phyloP scores from a whole-genome alignment of 2,888 invertebrate species.

The Pardosa pseudoannulata region DNA sequence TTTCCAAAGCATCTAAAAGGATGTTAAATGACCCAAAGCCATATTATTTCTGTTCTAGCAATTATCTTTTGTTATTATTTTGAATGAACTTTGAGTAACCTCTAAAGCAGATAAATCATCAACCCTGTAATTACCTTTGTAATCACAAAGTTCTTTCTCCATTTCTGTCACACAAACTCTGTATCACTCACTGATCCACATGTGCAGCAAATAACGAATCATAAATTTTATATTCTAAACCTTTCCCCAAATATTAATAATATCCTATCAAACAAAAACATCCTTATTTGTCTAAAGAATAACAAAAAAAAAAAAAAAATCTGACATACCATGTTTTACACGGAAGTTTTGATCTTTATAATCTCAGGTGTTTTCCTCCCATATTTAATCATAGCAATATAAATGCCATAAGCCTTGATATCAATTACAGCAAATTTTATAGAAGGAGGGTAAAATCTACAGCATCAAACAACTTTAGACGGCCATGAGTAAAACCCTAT shows the following conservation, averaged over 20 bases:
- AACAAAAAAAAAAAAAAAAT: background rate
- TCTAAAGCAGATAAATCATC: too few species aligned
- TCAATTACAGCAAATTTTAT: conserved; percentile 13
- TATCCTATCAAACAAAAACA: background rate
- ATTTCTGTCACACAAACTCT: background rate
- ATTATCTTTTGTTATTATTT: too few species aligned
- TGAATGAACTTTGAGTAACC: too few species aligned
- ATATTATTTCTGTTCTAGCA: too few species aligned
- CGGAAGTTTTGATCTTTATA: background rate
- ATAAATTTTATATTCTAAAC: background rate
- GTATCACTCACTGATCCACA: too few species aligned
- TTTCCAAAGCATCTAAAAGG: too few species aligned
- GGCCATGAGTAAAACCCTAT: conserved; percentile 24
- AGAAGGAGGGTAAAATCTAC: conserved; percentile 1
- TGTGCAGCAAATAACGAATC: background rate
- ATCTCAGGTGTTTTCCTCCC: conserved; percentile 8
- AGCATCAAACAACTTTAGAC: conserved; percentile 26
- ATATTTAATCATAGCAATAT: conserved; percentile 7
- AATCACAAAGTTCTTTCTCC: background rate
- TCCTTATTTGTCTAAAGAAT: background rate
- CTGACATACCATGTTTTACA: background rate
- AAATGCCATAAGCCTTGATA: background rate
- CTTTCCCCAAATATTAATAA: background rate
- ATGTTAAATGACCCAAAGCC: too few species aligned
- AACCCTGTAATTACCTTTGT: background rate